These are phyloP conservation scores for Temnothorax rugatulus DNA, from an alignment of 2,888 invertebrate species.

Conservation along the genomic window DNA sequence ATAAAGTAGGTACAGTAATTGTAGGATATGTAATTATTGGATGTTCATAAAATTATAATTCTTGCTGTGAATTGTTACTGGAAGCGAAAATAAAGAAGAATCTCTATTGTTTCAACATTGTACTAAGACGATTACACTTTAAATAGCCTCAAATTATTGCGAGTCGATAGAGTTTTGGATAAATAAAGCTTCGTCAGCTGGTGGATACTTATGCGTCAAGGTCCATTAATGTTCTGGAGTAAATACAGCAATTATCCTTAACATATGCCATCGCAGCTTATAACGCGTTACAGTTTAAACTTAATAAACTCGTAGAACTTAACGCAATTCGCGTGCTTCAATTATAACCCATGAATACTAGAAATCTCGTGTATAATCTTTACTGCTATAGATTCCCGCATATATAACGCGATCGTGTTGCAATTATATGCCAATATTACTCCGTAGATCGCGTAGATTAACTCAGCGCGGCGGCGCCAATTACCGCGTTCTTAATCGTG, in stretches of 20 bases:
- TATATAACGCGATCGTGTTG: constrained; percentile 38
- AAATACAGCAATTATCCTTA: not conserved
- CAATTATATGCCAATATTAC: constrained; percentile 36
- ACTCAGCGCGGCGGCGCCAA: constrained; percentile 27
- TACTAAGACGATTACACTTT: not conserved
- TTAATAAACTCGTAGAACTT: constrained; percentile 33
- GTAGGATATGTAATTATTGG: not conserved
- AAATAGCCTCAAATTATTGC: not conserved
- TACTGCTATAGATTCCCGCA: constrained; percentile 33
- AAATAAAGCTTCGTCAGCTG: not conserved
- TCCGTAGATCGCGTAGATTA: constrained; percentile 42
- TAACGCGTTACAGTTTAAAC: constrained; percentile 16
- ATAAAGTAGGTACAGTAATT: not conserved
- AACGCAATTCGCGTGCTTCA: constrained; percentile 36
- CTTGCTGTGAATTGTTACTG: not conserved
- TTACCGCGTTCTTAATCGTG: constrained; percentile 52
- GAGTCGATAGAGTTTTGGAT: not conserved
- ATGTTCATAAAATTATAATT: not conserved
- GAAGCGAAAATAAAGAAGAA: not conserved
- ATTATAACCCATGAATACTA: constrained; percentile 34
- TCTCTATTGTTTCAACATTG: not conserved
- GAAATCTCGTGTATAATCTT: constrained; percentile 26
- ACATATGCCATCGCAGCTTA: not conserved
- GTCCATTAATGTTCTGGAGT: not conserved
- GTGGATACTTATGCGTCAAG: not conserved